phyloP scores from a whole-genome alignment of 92 coral and sea anemone genomes.

The Epizoanthus fatuus region DNA sequence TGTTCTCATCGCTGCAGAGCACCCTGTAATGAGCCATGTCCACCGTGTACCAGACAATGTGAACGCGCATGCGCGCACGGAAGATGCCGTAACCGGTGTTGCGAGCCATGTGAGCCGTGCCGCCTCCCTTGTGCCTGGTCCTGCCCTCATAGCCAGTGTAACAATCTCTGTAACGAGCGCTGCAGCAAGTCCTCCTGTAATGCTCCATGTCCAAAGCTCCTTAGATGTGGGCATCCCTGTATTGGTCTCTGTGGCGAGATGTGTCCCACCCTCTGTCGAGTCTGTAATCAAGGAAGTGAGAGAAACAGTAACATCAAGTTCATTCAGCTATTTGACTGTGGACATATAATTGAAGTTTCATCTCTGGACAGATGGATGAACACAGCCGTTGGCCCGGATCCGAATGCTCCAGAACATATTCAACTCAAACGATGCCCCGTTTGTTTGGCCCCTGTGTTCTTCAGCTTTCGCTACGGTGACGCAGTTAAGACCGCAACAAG shows the following conservation, averaged over 20 bases:
- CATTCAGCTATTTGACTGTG: slow-evolving; percentile 76
- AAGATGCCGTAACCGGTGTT: slow-evolving; percentile 49
- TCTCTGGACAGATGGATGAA: slow-evolving; percentile 68
- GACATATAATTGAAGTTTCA: slow-evolving; percentile 68
- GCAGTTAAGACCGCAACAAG: background rate
- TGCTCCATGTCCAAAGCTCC: slow-evolving; percentile 55
- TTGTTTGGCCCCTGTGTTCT: slow-evolving; percentile 13
- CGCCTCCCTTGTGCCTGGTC: slow-evolving; percentile 65
- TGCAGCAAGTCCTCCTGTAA: slow-evolving; percentile 67
- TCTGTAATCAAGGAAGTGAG: slow-evolving; percentile 51
- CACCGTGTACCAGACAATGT: slow-evolving; percentile 26
- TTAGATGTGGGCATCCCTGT: slow-evolving; percentile 24
- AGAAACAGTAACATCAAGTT: slow-evolving; percentile 50
- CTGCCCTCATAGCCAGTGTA: slow-evolving; percentile 78
- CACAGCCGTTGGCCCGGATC: background rate
- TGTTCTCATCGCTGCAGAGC: slow-evolving; percentile 82
- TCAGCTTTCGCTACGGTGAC: slow-evolving; percentile 14
- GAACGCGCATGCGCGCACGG: slow-evolving; percentile 69
- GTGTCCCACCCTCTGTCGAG: slow-evolving; percentile 75
- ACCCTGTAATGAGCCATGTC: slow-evolving; percentile 53
- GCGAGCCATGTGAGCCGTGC: slow-evolving; percentile 62
- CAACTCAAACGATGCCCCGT: background rate
- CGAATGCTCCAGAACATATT: background rate
- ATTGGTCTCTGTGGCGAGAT: slow-evolving; percentile 79
- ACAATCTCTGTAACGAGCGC: slow-evolving; percentile 65